Evolutionary conservation across 2,888 invertebrate genomes (phyloP), one percentile per base, ranked within the genome.

Genomic region (Loripinus fragilis): DNA sequence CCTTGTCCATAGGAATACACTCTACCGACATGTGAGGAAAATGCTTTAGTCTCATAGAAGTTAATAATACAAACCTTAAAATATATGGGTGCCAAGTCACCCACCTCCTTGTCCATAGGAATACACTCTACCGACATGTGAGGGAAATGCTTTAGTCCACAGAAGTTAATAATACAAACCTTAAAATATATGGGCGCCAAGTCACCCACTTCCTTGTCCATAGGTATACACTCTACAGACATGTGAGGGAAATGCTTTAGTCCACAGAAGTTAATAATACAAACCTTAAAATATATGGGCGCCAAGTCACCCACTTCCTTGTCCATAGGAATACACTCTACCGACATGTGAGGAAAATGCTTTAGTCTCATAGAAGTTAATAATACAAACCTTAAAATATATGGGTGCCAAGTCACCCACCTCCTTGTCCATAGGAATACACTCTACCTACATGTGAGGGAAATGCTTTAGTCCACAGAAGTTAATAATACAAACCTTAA

Each of bases 121-220:
- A 99, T 95, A 94, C 98, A 98, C 90, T 99, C 97, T 68, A 99
- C 95, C 50, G 95, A 95, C 95, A 98, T 96, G 92, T 99, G 99
- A 0, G 97, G 97, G 87, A 95, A 95, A 87, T 95, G 95, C 80
- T 96, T 95, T 33, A 97, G n/a, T n/a, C n/a, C n/a, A n/a, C n/a
- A n/a, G 38, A 38, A 38, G 38, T 3, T 45, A 15, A 20, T 45
- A 17, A 8, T 45, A 38, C 70, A 85, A 87, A 95, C 95, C 94
- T 98, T 98, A 93, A 99, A 99, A 94, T 98, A 99, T 90, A 99
- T 98, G 0, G 98, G 97, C 3, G 98, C 97, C 94, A 96, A 94
- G 89, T 98, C 97, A 0, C 97, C 98, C 25, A 96, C 95, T 93
- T 97, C 97, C 88, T 95, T 95, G 3, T 96, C 96, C 79, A 98